These are phyloP conservation scores for Acronicta leporina DNA, from an alignment of 2,888 invertebrate genomes.

Conservation along the genomic window DNA sequence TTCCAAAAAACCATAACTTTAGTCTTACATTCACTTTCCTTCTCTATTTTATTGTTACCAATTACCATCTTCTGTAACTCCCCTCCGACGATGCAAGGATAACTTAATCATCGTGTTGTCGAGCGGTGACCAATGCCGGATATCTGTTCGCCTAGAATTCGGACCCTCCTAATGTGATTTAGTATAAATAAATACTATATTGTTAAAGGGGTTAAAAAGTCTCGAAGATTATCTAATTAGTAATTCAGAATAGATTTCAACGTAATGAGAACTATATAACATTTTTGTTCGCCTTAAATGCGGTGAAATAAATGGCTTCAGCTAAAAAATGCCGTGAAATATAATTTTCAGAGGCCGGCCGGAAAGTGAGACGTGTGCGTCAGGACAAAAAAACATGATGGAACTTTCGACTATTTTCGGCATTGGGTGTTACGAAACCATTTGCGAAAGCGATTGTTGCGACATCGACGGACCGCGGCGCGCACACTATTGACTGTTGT, in stretches of 20 bases:
- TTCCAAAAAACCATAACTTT: no score
- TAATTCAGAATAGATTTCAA: neutral
- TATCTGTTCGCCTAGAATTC: no score
- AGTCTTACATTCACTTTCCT: no score
- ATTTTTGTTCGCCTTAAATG: neutral
- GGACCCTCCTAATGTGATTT: no score
- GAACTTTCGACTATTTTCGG: constrained; percentile 84
- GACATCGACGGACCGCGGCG: constrained; percentile 60
- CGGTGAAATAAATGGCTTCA: constrained; percentile 21
- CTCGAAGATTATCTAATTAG: neutral
- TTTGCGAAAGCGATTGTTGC: constrained; percentile 83
- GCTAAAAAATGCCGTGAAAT: constrained; percentile 11
- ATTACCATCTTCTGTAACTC: no score
- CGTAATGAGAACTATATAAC: neutral
- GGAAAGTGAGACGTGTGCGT: constrained; percentile 65
- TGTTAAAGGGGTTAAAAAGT: neutral
- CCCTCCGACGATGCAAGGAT: no score
- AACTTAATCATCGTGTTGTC: no score
- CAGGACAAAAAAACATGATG: constrained; percentile 71
- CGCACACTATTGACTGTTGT: constrained; percentile 49
- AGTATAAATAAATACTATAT: no score
- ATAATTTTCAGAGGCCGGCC: constrained; percentile 30
- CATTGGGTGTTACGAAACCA: constrained; percentile 76
- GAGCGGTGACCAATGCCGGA: no score
- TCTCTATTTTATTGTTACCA: no score